These are phyloP conservation scores for Tragelaphus eurycerus DNA, from an alignment of 2,797 vertebrate species.

Conservation along the genomic window DNA sequence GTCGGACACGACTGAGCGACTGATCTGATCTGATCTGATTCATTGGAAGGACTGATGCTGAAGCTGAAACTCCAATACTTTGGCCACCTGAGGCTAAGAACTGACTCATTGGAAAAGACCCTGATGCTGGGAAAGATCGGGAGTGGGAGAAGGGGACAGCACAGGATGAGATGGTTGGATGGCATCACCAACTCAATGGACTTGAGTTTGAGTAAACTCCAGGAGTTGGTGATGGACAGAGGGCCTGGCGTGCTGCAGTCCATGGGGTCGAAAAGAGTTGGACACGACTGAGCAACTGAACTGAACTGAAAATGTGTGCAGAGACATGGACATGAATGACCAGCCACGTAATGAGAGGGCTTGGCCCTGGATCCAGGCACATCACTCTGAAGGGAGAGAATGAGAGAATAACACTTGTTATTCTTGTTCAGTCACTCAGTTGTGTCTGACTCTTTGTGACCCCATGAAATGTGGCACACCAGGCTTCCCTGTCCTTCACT, in stretches of 20 bases:
- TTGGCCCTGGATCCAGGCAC: not conserved
- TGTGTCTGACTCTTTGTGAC: not conserved
- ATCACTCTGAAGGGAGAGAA: not conserved
- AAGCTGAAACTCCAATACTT: not conserved
- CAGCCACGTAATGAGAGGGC: not conserved
- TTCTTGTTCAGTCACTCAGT: not conserved
- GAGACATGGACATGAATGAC: not conserved
- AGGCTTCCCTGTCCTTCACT: not conserved
- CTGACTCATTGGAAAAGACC: not conserved
- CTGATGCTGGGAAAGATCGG: not conserved
- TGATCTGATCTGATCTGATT: no score
- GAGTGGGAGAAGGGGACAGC: accelerated
- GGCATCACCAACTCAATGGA: not conserved
- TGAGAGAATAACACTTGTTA: not conserved
- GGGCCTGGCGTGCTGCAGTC: not conserved
- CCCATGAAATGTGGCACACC: not conserved
- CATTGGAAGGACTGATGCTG: not conserved
- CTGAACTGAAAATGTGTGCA: not conserved
- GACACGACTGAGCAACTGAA: not conserved
- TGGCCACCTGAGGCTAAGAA: not conserved
- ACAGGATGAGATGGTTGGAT: not conserved
- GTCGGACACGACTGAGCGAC: no score
- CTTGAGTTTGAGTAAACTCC: not conserved
- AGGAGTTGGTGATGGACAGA: not conserved
- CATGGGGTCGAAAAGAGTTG: not conserved